Percentiles rank a stretch among this genome's conserved stretches.
phyloP scores from a whole-genome alignment of 2,113 vertebrate genomes.

The Xiphophorus hellerii region DNA sequence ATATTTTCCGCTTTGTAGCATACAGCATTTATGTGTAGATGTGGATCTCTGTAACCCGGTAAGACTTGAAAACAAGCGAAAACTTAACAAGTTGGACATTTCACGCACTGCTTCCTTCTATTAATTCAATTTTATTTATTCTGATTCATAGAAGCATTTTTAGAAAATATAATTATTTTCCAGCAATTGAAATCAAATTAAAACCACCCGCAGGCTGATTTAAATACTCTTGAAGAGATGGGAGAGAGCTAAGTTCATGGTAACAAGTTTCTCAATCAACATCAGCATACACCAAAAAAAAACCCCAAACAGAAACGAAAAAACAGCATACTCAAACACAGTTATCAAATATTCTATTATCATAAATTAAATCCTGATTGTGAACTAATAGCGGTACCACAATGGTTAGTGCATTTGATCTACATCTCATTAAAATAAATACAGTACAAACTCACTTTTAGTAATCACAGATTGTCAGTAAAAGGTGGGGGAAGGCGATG shows the following conservation, averaged over 20 bases:
- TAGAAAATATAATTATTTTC: slow-evolving; percentile 78
- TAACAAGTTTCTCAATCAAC: slow-evolving; percentile 55
- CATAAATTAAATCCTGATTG: slow-evolving; percentile 70
- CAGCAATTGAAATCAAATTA: slow-evolving; percentile 65
- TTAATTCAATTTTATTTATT: slow-evolving; percentile 75
- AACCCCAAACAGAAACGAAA: slow-evolving; percentile 28
- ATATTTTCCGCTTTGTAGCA: background rate
- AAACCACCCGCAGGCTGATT: slow-evolving; percentile 54
- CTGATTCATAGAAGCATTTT: slow-evolving; percentile 75
- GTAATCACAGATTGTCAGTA: slow-evolving; percentile 76
- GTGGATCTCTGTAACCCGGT: background rate
- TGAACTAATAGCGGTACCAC: slow-evolving; percentile 57
- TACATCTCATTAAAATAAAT: slow-evolving; percentile 71
- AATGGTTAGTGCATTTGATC: slow-evolving; percentile 77
- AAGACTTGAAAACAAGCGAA: background rate
- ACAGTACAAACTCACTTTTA: slow-evolving; percentile 66
- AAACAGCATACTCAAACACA: slow-evolving; percentile 63
- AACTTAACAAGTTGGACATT: background rate
- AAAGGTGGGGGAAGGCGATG: slow-evolving; percentile 22
- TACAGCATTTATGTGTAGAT: background rate
- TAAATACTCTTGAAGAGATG: slow-evolving; percentile 61
- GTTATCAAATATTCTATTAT: slow-evolving; percentile 57
- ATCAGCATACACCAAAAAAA: slow-evolving; percentile 59
- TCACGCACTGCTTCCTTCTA: slow-evolving; percentile 36
- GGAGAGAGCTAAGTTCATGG: slow-evolving; percentile 38